Evolutionary conservation across 2,888 invertebrate genomes (phyloP).

Genomic region (Mystacides longicornis): DNA sequence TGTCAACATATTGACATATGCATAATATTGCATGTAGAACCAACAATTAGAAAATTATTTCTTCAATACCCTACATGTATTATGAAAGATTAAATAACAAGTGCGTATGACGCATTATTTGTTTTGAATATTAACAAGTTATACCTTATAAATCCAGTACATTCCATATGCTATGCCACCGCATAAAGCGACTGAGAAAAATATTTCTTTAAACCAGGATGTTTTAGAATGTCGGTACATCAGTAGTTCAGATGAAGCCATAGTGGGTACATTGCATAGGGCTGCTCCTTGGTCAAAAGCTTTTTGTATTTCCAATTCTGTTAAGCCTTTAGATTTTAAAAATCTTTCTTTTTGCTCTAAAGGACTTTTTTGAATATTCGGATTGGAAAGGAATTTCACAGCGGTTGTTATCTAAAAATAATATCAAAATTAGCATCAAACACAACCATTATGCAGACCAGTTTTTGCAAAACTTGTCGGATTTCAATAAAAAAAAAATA

Average conservation of each 20-base stretch:
- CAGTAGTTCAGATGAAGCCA: constrained; percentile 40
- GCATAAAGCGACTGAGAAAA: constrained; percentile 66
- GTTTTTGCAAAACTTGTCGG: neutral
- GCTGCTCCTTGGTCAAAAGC: constrained; percentile 62
- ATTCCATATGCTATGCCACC: constrained; percentile 71
- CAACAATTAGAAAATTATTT: too few relatives aligned
- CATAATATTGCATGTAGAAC: too few relatives aligned
- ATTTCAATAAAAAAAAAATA: neutral
- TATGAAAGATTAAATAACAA: too few relatives aligned
- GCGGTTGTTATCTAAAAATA: constrained; percentile 70
- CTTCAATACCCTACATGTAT: too few relatives aligned
- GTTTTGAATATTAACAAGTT: too few relatives aligned
- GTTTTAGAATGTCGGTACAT: constrained; percentile 37
- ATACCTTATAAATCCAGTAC: constrained; percentile 76
- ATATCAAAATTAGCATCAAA: neutral
- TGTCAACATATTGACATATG: too few relatives aligned
- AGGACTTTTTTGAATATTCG: constrained; percentile 72
- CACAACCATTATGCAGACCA: neutral
- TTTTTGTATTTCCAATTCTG: constrained; percentile 63
- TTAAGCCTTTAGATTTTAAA: constrained; percentile 68
- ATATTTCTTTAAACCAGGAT: constrained; percentile 56
- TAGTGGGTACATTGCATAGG: constrained; percentile 36
- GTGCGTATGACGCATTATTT: too few relatives aligned
- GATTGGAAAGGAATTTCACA: constrained; percentile 78
- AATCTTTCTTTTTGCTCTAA: constrained; percentile 72